phyloP scores from a whole-genome alignment of 2,797 vertebrate genomes.

The Molossus molossus region DNA sequence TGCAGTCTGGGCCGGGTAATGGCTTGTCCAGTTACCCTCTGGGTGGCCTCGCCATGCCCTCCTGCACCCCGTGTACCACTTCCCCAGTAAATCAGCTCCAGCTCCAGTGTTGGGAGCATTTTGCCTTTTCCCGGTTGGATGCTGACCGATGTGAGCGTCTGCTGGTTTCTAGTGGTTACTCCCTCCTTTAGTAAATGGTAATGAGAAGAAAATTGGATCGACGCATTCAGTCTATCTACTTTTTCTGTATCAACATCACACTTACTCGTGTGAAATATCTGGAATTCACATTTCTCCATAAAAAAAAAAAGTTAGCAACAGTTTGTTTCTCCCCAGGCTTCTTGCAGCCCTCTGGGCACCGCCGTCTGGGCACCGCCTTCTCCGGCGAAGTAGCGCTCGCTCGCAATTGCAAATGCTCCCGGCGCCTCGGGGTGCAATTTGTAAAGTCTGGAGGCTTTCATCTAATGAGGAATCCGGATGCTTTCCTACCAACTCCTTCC shows the following conservation, averaged over 20 bases:
- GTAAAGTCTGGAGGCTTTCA: conserved; percentile 82
- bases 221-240: conserved; percentile 38
- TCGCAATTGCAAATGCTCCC: conserved; percentile 76
- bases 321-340: conserved; percentile 84
- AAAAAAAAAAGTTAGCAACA: conserved; percentile 51
- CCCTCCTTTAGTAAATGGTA: conserved; percentile 32
- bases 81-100: not conserved
- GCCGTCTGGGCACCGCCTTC: conserved; percentile 70
- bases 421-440: conserved; percentile 81
- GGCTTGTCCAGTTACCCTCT: not conserved
- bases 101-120: not conserved
- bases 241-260: conserved; percentile 65
- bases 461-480: conserved; percentile 81
- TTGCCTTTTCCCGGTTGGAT: conserved; percentile 48
- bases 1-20: not conserved
- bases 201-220: conserved; percentile 15
- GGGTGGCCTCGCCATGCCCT: not conserved
- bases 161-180: not conserved
- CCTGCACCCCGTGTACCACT: not conserved
- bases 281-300: conserved; percentile 69
- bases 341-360: conserved; percentile 68
- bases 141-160: not conserved
- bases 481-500: conserved; percentile 64
- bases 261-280: conserved; percentile 74
- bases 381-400: conserved; percentile 79